Base-by-base conservation (phyloP, 2,888 invertebrate species). In the Norana najaformis region DNA sequence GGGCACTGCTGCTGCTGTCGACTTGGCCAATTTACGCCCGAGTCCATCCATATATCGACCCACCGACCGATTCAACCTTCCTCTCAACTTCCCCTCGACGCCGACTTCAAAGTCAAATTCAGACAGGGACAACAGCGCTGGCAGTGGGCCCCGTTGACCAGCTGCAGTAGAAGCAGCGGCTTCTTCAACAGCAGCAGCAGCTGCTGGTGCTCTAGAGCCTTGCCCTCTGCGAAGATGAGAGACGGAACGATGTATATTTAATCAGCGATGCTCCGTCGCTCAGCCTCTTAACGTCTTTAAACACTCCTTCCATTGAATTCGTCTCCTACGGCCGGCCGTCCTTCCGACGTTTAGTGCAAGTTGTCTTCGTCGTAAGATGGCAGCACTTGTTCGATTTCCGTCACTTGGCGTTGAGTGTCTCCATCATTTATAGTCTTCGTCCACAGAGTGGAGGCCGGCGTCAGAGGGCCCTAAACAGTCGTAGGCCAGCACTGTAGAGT, bases 241-340 rank as follows among this genome's bases (percentile, higher is more conserved):
- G 30, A 69, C n/a, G n/a, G n/a, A 69, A 16, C 69, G 69, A 69
- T n/a, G 69, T 69, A 30, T 69, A 69, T 69, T 69, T 30, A 69
- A 69, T 69, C n/a, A 8, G 69, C 69, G 69, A n/a, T 69, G 69
- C 23, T 53, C 30, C 23, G 23, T 53, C 53, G 53, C 13, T 41
- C n/a, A n/a, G n/a, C n/a, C 53, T 53, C 69, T 69, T 69, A 69
- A 69, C 69, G n/a, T 69, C 69, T 69, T 69, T 69, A n/a, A 30
- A n/a, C 30, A 4, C 69, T 69, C n/a, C 69, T 30, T 69, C 6
- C 69, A 69, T 69, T 13, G 69, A 69, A 6, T 69, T 69, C 69
- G 69, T 69, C n/a, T 69, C 69, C 69, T 69, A 30, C 69, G 69
- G 69, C n/a, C 30, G n/a, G 30, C 11, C 69, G 30, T 69, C n/a